phyloP scores from a whole-genome alignment of 2,797 vertebrate genomes.

The Iguana delicatissima region DNA sequence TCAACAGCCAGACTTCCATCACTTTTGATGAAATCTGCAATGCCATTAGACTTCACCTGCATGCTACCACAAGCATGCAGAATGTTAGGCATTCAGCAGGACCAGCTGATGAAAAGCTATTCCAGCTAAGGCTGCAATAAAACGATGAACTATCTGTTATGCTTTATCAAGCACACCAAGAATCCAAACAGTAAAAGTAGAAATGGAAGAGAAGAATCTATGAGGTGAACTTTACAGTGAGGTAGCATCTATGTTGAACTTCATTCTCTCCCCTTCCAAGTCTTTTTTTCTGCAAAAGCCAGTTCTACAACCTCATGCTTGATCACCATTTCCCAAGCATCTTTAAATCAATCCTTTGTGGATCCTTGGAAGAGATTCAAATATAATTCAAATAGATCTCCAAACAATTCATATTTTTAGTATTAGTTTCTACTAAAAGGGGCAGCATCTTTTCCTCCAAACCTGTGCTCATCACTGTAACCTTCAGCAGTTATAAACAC shows the following conservation, averaged over 20 bases:
- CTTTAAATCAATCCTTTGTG: not conserved
- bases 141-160: not conserved
- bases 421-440: not conserved
- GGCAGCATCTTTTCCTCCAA: fast-evolving
- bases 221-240: not conserved
- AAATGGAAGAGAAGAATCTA: not conserved
- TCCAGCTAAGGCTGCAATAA: not conserved
- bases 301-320: not conserved
- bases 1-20: not conserved
- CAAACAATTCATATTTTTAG: not conserved
- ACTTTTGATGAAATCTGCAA: not conserved
- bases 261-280: fast-evolving
- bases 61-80: not conserved
- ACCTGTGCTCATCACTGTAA: not conserved
- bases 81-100: not conserved
- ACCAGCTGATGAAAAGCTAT: not conserved
- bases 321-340: not conserved
- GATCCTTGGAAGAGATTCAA: fast-evolving
- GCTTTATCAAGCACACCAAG: not conserved
- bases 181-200: not conserved
- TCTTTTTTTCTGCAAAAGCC: not conserved
- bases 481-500: fast-evolving
- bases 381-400: not conserved
- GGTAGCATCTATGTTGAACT: not conserved
- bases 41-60: not conserved